phyloP scores from a whole-genome alignment of 2,797 vertebrate genomes.

The Cossypha niveicapilla region DNA sequence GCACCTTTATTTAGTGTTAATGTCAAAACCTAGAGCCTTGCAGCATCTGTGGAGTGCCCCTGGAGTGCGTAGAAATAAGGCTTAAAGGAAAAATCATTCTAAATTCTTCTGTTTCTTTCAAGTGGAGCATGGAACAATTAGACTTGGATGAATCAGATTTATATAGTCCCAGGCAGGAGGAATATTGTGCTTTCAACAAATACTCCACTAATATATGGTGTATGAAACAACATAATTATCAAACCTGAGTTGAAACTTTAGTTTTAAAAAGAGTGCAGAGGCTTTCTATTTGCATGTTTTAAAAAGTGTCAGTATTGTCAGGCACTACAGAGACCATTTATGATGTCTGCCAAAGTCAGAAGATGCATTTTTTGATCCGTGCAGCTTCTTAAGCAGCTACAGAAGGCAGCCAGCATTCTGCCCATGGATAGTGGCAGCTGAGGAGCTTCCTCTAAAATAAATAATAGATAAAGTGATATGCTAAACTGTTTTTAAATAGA shows the following conservation, averaged over 20 bases:
- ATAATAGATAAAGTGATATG: not conserved
- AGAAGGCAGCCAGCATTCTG: not conserved
- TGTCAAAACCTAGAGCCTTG: not conserved
- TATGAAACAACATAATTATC: not conserved
- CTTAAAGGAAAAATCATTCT: not conserved
- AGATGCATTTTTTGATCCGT: not conserved
- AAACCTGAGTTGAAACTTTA: not conserved
- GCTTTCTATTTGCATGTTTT: not conserved
- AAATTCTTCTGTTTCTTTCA: not conserved
- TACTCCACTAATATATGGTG: not conserved
- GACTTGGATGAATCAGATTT: not conserved
- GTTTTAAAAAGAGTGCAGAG: not conserved
- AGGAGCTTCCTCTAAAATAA: not conserved
- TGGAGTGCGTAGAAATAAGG: not conserved
- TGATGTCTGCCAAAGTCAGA: not conserved
- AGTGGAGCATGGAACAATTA: not conserved
- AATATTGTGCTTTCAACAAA: not conserved
- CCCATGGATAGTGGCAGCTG: not conserved
- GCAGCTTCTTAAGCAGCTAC: not conserved
- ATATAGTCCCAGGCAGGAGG: not conserved
- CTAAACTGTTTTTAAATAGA: not conserved
- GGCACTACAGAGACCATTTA: not conserved
- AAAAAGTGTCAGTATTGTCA: not conserved
- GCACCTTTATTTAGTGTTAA: conserved; percentile 26
- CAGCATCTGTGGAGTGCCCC: not conserved